Conservation (phyloP, 2,797 vertebrate genomes). For the Loriculus beryllinus region DNA sequence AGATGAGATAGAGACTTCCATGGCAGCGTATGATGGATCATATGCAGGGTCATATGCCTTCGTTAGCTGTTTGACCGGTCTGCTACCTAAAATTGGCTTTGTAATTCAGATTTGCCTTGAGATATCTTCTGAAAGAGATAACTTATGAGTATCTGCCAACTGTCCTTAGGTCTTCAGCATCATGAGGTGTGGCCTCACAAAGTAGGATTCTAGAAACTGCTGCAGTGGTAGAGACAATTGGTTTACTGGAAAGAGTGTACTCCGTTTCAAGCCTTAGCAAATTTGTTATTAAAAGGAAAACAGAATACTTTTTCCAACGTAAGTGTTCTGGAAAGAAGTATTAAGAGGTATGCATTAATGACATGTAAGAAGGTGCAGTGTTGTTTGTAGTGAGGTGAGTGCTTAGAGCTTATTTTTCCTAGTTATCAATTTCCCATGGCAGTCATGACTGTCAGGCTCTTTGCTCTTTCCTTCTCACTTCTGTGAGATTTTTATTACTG, state of each 20-base stretch:
- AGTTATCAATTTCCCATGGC: not conserved
- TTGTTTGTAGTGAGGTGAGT: not conserved
- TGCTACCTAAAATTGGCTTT: not conserved
- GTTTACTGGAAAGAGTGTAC: not conserved
- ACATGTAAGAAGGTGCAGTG: not conserved
- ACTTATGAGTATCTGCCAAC: not conserved
- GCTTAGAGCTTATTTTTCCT: not conserved
- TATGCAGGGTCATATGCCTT: not conserved
- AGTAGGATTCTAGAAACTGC: slow-evolving; percentile 5
- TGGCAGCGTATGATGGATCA: not conserved
- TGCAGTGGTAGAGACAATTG: not conserved
- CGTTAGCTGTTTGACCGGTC: not conserved
- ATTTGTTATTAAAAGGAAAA: not conserved
- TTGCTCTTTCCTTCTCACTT: not conserved
- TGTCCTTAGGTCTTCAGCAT: not conserved
- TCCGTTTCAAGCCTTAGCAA: not conserved
- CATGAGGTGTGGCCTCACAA: not conserved
- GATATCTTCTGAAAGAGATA: not conserved
- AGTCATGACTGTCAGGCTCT: not conserved
- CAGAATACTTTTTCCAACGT: not conserved
- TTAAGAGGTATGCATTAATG: not conserved
- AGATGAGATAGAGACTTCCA: not conserved
- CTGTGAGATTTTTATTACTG: not conserved
- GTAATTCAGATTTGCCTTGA: not conserved
- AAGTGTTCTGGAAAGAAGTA: not conserved